These are phyloP conservation scores for Cantharis nigra DNA, from an alignment of 2,888 invertebrate genomes.

Conservation along the genomic window DNA sequence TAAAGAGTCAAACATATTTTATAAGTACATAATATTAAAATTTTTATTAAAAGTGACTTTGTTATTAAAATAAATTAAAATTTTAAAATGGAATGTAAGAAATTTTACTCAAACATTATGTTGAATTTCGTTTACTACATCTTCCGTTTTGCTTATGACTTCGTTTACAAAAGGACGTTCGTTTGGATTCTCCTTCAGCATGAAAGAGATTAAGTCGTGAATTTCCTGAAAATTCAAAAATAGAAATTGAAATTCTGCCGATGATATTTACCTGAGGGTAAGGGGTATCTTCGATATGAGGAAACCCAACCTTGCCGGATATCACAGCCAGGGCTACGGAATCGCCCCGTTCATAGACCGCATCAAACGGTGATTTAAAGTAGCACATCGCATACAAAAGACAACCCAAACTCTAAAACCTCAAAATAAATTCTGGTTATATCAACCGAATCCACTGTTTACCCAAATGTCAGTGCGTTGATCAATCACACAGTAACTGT, in stretches of 20 bases:
- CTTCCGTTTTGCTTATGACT: constrained; percentile 67
- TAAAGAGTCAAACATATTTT: not conserved
- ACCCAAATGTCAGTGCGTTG: constrained; percentile 89
- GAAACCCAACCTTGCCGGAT: constrained; percentile 74
- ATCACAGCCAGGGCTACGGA: constrained; percentile 85
- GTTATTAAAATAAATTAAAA: not conserved
- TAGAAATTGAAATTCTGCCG: constrained; percentile 22
- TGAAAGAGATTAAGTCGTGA: constrained; percentile 69
- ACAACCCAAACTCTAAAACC: constrained; percentile 79
- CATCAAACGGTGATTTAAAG: constrained; percentile 84
- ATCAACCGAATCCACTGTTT: not conserved
- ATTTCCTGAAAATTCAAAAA: constrained; percentile 62
- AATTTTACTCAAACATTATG: constrained; percentile 58
- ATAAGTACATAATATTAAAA: not conserved
- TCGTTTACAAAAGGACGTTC: constrained; percentile 78
- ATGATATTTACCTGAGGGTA: constrained; percentile 60
- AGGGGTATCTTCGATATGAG: constrained; percentile 62
- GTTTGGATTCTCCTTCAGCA: constrained; percentile 75
- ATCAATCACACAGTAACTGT: constrained; percentile 78
- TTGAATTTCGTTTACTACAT: constrained; percentile 62
- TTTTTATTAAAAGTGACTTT: not conserved
- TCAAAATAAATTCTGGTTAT: constrained; percentile 31
- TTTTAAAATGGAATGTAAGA: not conserved
- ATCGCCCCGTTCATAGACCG: constrained; percentile 82
- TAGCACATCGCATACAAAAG: constrained; percentile 83